Base-by-base conservation (phyloP, 2,888 invertebrate genomes). In the Cheilosia pagana region DNA sequence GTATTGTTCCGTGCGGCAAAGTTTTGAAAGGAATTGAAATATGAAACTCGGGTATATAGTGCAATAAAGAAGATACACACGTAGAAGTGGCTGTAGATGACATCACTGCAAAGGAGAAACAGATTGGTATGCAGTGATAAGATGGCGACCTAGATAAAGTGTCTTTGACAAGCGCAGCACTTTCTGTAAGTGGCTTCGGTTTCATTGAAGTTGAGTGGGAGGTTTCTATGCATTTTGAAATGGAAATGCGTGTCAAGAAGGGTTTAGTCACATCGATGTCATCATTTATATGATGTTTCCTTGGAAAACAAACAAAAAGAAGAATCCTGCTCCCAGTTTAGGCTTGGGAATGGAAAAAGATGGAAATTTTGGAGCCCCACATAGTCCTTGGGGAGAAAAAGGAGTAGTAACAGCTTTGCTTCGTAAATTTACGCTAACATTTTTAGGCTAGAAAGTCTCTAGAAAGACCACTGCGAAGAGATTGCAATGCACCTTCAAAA, bases 111-210 rank as follows among this genome's bases (percentile, higher is more conserved):
- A 52, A 52, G 70, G 63, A 53, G 35, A 53, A 67, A 19, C 43
- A 52, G 41, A 63, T 65, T 41, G 57, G 43, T 25, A 81, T 75
- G 65, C 62, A 21, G 23, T 48, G 76, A 76, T 76, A 70, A 68
- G 70, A 59, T 71, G 41, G 25, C 70, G 81, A 76, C 81, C 81
- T 71, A 70, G 48, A 63, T 81, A 43, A 48, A 19, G 10, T 75
- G 48, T 43, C 19, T 43, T 68, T 35, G 12, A 19, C 14, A 48
- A 45, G 48, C n/a, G 48, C n/a, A 62, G 39, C 23, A 39, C 39
- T 50, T 50, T 8, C 12, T 25, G 21, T 8, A 39, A 52, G n/a
- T 25, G 43, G 28, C 12, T 25, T 25, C 45, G 28, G 28, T 16
- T 67, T 25, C 65, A 41, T 53, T 41, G 39, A 41, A 19, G 52